A percentile compares a stretch with the other conserved stretches of the same genome.
phyloP scores from a whole-genome alignment of 1,140 invertebrate genomes.

The Idris sp. region DNA sequence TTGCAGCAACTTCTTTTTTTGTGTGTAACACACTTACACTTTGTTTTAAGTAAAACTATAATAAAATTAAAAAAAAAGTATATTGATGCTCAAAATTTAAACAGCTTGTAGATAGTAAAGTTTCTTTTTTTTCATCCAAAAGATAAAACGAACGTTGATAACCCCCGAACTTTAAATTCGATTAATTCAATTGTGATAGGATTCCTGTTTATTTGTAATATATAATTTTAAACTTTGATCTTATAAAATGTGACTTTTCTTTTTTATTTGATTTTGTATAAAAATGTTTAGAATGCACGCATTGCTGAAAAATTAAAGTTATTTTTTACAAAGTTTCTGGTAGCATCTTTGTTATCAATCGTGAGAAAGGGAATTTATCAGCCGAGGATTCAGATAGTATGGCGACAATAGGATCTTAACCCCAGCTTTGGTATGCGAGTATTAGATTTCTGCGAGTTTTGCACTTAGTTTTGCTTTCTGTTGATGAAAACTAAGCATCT shows the following conservation, averaged over 20 bases:
- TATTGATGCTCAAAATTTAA: no score
- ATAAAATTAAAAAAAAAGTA: no score
- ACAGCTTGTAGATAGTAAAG: neutral
- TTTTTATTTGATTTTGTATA: neutral
- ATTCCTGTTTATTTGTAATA: neutral
- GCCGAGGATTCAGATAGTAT: constrained; percentile 63
- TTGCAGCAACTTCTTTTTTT: no score
- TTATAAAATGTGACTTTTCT: no score
- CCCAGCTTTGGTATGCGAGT: constrained; percentile 64
- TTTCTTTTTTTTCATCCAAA: constrained; percentile 14
- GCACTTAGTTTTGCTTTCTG: constrained; percentile 45
- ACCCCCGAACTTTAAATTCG: constrained; percentile 30
- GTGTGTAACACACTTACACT: no score
- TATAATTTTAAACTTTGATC: constrained; percentile 2
- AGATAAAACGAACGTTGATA: constrained; percentile 20
- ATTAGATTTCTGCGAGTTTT: constrained; percentile 69
- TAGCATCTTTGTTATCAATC: constrained; percentile 51
- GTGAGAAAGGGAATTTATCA: constrained; percentile 70
- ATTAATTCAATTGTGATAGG: constrained; percentile 2
- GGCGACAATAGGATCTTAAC: constrained; percentile 69
- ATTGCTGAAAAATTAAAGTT: constrained; percentile 2
- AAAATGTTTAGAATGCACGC: no score
- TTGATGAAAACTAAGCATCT: constrained; percentile 26
- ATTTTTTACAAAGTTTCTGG: constrained; percentile 21
- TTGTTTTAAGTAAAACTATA: no score